Evolutionary conservation across 2,888 invertebrate species (phyloP), one percentile per base, ranked within the genome.

Genomic region (Alviniconcha strummeri): DNA sequence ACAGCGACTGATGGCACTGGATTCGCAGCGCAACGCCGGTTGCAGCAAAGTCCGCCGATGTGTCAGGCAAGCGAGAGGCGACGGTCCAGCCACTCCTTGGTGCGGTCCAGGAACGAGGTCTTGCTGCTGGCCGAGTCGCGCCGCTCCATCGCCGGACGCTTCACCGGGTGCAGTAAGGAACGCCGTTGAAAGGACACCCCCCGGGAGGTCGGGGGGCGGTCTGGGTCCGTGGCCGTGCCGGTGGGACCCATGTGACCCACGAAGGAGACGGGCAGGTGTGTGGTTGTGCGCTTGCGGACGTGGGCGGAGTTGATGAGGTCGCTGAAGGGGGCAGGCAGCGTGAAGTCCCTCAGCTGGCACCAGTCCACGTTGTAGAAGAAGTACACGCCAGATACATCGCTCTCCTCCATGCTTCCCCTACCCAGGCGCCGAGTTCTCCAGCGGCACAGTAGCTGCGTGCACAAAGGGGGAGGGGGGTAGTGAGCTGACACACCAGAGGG

Each of bases 351-450:
- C 36, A 78, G 9, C 78, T 78, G 78, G 15, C 52, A 36, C 78
- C 78, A 78, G 78, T 78, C 78, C 78, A 78, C 78, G 78, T 64
- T 36, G 78, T 64, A 64, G 78, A 78, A 78, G 52, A 78, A 78
- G 52, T 60, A 36, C 60, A 52, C 19, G 64, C 57, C 57, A 52
- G 78, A 9, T 52, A 78, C 15, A 52, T 60, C 78, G 78, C 17
- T 78, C 78, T 78, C 78, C 52, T 78, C 78, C 52, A 15, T 60
- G 6, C 2, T 4, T 0, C 78, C 78, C 6, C 78, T 57, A 5
- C 78, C 78, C 78, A 78, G 60, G 15, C 78, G 78, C 7, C 36
- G 60, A 6, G 15, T 11, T 13, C 52, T 36, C 36, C 52, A 15
- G 3, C 78, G 78, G 64, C 15, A 5, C 52, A 78, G 78, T 64